Base-by-base conservation (phyloP, 2,888 invertebrate genomes). In the Unio pictorum region DNA sequence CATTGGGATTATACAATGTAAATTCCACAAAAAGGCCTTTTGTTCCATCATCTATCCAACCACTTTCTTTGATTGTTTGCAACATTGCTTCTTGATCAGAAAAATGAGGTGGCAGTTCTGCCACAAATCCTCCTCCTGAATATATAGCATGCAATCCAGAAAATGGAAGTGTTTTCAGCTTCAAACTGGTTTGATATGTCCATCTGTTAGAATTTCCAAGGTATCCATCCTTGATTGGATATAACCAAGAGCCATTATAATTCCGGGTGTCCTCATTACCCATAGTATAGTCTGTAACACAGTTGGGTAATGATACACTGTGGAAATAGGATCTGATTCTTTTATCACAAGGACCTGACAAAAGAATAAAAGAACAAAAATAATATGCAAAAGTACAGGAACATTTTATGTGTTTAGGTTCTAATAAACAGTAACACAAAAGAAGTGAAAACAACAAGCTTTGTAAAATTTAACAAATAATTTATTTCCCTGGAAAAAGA, bases 121-220 rank as follows among this genome's bases (percentile, higher is more conserved):
- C 23, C 1, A 73, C 72, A 62, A 77, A 84, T 2, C 84, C 84
- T 7, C 82, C 82, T 4, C 83, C 83, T 18, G 80, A 74, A 66
- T 83, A 84, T 6, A 77, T 73, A 15, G 71, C 78, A 56, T 71
- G 67, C 26, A 55, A 58, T 7, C 80, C 84, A 67, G 70, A 64
- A 64, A 74, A 76, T 17, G 78, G 75, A n/a, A 76, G 55, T 1
- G 79, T 77, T 30, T 74, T 61, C 1, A 82, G 73, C 20, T 73
- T 18, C 71, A 66, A 69, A 1, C 76, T 64, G 26, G 80, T 71
- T 63, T 70, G 81, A 64, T 76, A 76, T 8, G 54, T 56, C 81
- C 83, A 83, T 57, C 58, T 55, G 4, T 30, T 56, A 8, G 23
- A 20, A 5, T 15, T 15, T 18, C 23, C 15, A n/a, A 15, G 34